phyloP scores from a whole-genome alignment of 2,888 invertebrate genomes.

The Stegana nigrithorax region DNA sequence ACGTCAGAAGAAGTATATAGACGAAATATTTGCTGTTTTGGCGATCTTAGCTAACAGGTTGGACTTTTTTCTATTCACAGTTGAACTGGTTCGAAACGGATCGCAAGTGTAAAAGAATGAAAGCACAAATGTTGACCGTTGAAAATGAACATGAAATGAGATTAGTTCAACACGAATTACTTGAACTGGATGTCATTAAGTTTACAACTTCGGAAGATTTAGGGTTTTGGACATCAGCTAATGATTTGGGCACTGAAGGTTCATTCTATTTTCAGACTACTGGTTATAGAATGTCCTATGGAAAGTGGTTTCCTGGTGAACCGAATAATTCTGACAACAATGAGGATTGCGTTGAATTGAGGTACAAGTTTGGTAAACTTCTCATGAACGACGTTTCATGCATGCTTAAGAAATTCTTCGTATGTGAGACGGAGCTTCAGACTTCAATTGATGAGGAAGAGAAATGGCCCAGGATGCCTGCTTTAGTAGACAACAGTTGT shows the following conservation, averaged over 20 bases:
- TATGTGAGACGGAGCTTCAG: background rate
- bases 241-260: background rate
- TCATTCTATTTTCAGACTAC: background rate
- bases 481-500: background rate
- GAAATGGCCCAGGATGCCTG: background rate
- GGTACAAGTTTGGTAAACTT: no score
- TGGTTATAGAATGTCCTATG: background rate
- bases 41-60: no score
- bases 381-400: background rate
- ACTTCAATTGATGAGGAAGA: no score
- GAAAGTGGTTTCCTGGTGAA: background rate
- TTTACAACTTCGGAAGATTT: background rate
- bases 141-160: background rate
- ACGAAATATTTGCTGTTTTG: no score
- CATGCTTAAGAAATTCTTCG: background rate
- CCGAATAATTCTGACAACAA: background rate
- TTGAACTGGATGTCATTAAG: background rate
- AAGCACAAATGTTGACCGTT: background rate
- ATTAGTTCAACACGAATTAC: background rate
- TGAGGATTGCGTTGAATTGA: background rate
- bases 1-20: background rate
- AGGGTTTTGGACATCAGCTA: background rate
- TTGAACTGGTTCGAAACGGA: background rate
- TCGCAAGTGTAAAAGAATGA: background rate
- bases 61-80: background rate